Conservation (phyloP, 2,888 invertebrate species). For the Gari tellinella region DNA sequence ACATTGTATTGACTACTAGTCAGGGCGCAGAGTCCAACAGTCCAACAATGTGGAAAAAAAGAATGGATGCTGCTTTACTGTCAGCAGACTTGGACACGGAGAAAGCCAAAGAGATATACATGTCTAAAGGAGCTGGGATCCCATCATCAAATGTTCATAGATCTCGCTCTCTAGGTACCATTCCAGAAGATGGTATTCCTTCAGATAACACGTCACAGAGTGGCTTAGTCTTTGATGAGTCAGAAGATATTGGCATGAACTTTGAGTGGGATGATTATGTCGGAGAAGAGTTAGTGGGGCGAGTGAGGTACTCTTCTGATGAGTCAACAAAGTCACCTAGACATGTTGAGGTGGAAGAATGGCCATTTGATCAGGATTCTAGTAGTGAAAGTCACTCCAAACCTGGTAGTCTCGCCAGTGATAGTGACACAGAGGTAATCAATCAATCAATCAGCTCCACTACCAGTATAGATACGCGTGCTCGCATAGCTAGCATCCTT, state of each 20-base stretch:
- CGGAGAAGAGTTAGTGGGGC: constrained; percentile 74
- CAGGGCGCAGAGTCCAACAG: constrained; percentile 9
- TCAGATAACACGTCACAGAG: constrained; percentile 65
- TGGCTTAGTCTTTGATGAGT: constrained; percentile 68
- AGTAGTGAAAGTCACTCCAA: constrained; percentile 55
- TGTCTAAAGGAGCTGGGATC: constrained; percentile 70
- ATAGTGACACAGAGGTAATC: constrained; percentile 66
- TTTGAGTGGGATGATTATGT: constrained; percentile 81
- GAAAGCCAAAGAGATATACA: constrained; percentile 74
- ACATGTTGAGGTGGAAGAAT: constrained; percentile 58
- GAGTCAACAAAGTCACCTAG: constrained; percentile 40
- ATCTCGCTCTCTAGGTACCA: constrained; percentile 69
- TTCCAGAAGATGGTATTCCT: constrained; percentile 73
- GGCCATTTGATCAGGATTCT: constrained; percentile 67
- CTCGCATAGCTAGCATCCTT: constrained; percentile 63
- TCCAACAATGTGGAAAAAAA: constrained; percentile 5
- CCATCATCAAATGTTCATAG: constrained; percentile 66
- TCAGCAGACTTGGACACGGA: constrained; percentile 59
- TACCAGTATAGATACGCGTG: constrained; percentile 62
- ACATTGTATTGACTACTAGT: constrained; percentile 11
- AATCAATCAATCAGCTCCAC: constrained; percentile 52
- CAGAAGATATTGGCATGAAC: constrained; percentile 60
- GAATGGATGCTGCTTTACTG: constrained; percentile 19
- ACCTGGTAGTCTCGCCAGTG: constrained; percentile 62
- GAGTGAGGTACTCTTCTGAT: constrained; percentile 60